Conservation (phyloP, 1,140 invertebrate genomes). For the Pseudomyrmex pallidus region DNA sequence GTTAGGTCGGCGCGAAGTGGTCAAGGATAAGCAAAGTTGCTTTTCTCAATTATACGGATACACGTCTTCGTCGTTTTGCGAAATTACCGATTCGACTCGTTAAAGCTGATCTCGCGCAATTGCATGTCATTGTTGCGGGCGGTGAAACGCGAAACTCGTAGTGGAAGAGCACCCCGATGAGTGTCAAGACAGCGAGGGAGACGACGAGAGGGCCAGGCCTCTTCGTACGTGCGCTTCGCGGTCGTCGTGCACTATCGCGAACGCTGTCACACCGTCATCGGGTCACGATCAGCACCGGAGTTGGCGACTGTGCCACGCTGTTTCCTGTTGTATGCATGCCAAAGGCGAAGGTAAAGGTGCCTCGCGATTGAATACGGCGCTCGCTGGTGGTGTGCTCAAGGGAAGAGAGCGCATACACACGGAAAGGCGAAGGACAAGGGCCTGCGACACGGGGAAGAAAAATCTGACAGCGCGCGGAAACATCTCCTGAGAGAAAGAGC, state of each 20-base stretch:
- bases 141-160: constrained; percentile 68
- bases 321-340: constrained; percentile 72
- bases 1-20: constrained; percentile 51
- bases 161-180: constrained; percentile 80
- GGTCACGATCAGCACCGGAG: constrained; percentile 27
- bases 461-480: constrained; percentile 40
- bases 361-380: constrained; percentile 68
- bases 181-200: constrained; percentile 77
- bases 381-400: constrained; percentile 65
- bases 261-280: constrained; percentile 6
- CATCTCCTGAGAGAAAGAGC: background rate
- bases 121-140: constrained; percentile 1
- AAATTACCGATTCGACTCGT: background rate
- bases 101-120: background rate
- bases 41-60: constrained; percentile 22
- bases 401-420: constrained; percentile 58
- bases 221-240: constrained; percentile 61
- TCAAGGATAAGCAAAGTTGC: background rate
- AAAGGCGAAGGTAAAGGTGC: constrained; percentile 63
- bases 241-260: constrained; percentile 18
- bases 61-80: constrained; percentile 8
- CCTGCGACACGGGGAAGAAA: constrained; percentile 2
- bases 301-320: constrained; percentile 45
- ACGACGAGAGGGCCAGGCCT: constrained; percentile 40
- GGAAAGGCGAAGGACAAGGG: constrained; percentile 34